Percentiles rank a stretch among this genome's conserved stretches.
Conservation (phyloP, 92 coral and sea anemone genomes). For the Phenganax stokvisi region DNA sequence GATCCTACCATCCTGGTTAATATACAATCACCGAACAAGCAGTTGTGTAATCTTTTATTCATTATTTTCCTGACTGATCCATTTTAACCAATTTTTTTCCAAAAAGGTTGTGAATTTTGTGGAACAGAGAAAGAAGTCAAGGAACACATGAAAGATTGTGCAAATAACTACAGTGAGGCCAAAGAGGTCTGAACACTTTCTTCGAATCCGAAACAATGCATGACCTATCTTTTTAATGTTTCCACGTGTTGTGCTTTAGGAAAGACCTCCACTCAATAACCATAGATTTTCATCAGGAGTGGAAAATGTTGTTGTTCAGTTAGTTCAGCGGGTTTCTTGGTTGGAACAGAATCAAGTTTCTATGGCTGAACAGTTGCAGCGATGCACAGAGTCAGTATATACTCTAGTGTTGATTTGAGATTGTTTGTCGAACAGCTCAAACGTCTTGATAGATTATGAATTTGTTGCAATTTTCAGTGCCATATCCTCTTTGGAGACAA, state of each 20-base stretch:
- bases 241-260: not conserved
- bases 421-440: not conserved
- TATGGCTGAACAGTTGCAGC: constrained; percentile 80
- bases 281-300: constrained; percentile 23
- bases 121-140: constrained; percentile 71
- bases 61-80: not conserved
- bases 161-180: constrained; percentile 41
- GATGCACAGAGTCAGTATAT: constrained; percentile 68
- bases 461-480: constrained; percentile 48
- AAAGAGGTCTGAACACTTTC: not conserved
- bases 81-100: not conserved
- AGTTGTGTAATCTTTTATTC: no score
- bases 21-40: no score
- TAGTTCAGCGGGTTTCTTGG: constrained; percentile 75
- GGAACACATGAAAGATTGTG: constrained; percentile 61
- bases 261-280: constrained; percentile 2
- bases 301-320: constrained; percentile 42
- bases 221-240: not conserved
- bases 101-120: constrained; percentile 72
- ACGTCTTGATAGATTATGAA: no score
- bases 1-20: no score
- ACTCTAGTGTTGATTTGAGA: not conserved
- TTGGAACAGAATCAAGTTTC: constrained; percentile 88
- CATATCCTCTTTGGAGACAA: constrained; percentile 76
- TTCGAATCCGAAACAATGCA: constrained; percentile 27